These are phyloP conservation scores for Mobula hypostoma DNA, from an alignment of 2,113 vertebrate species.

Conservation along the genomic window DNA sequence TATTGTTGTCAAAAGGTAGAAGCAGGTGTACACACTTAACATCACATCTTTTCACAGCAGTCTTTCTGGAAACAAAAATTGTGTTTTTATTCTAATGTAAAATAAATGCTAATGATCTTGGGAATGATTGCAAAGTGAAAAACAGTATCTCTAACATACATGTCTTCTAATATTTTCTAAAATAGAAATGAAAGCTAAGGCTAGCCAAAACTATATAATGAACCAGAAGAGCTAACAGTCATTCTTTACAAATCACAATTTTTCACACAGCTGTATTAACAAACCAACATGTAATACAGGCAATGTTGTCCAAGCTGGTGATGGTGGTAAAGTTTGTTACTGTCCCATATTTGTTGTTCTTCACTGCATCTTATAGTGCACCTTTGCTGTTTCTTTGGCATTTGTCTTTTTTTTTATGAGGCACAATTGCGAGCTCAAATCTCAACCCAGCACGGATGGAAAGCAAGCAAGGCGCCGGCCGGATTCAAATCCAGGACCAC, in stretches of 20 bases:
- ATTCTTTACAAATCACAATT: neutral
- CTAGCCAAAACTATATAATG: neutral
- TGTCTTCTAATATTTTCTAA: neutral
- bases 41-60: neutral
- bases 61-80: neutral
- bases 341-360: neutral
- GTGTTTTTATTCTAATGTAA: neutral
- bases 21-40: neutral
- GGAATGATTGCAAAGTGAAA: neutral
- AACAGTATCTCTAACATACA: neutral
- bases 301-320: neutral
- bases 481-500: too few species aligned
- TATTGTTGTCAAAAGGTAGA: slow-evolving; percentile 3
- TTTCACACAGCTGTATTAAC: neutral
- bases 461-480: too few species aligned
- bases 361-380: too few species aligned
- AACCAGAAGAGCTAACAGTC: neutral
- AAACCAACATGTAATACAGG: neutral
- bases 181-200: neutral
- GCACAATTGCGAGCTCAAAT: too few species aligned
- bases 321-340: neutral
- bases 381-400: too few species aligned
- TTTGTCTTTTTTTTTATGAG: too few species aligned
- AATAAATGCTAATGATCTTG: neutral
- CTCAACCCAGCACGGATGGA: too few species aligned